Evolutionary conservation across 2,888 invertebrate species (phyloP).

Genomic region (Lochmaea crataegi): DNA sequence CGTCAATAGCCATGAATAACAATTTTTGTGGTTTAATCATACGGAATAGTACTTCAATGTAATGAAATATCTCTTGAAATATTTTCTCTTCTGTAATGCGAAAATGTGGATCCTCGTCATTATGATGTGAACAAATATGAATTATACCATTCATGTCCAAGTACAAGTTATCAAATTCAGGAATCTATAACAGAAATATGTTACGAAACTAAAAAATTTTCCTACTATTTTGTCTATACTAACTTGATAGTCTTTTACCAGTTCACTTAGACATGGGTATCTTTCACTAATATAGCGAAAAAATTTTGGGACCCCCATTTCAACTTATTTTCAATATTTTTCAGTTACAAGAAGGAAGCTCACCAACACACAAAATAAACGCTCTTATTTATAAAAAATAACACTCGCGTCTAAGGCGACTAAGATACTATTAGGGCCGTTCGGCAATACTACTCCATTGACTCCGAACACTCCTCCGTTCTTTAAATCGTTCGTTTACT

Average conservation of each 20-base stretch:
- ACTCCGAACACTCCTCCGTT: too few species aligned
- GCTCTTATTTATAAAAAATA: background rate
- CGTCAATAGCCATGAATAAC: conserved; percentile 98
- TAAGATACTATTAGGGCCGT: conserved; percentile 86
- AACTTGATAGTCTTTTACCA: conserved; percentile 94
- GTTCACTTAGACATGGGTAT: conserved; percentile 95
- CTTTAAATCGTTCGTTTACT: too few species aligned
- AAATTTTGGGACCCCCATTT: conserved; percentile 98
- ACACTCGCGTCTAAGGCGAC: too few species aligned
- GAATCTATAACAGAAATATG: conserved; percentile 77
- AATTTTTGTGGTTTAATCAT: conserved; percentile 93
- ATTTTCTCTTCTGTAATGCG: conserved; percentile 93
- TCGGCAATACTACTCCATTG: too few species aligned
- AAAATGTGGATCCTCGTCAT: conserved; percentile 92
- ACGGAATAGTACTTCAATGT: conserved; percentile 88
- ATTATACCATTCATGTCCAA: conserved; percentile 99
- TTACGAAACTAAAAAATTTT: conserved; percentile 7
- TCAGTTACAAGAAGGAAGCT: background rate
- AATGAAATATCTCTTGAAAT: conserved; percentile 90
- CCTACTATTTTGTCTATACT: conserved; percentile 47
- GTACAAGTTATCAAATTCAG: conserved; percentile 95
- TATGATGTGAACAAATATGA: conserved; percentile 96
- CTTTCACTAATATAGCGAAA: conserved; percentile 97
- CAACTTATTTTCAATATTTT: conserved; percentile 4
- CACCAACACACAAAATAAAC: background rate